Base-by-base conservation (phyloP, 2,113 vertebrate genomes). In the Lophius piscatorius region DNA sequence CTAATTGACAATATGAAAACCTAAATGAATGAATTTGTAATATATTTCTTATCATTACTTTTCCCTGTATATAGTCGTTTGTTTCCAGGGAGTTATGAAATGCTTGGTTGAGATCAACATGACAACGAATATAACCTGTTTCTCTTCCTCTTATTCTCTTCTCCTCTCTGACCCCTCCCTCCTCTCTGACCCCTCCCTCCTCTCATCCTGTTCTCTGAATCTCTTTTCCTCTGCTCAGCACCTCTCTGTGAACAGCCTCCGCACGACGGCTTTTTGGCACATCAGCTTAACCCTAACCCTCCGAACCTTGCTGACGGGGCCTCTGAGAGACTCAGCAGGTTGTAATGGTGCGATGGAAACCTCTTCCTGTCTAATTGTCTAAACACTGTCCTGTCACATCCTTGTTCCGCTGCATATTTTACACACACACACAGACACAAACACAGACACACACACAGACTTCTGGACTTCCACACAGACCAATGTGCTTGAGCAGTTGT, bases 221-320 rank as follows among this genome's bases (percentile, higher is more conserved):
- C 22, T 64, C 18, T 34, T 18, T 44, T 46, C 62, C 38, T 77
- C 49, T 60, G 14, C 51, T 63, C 71, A 55, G 42, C 65, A 39
- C 34, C 62, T 68, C 63, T 54, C 47, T 52, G 47, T 58, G 58
- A 59, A 61, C 71, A 71, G 71, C 58, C 57, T 58, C 78, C 46
- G 42, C 64, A 60, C 65, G 40, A 12, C 47, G 50, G 70, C 78
- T 76, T 81, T 84, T 84, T 84, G 66, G 74, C 66, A 76, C 77
- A 78, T 77, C 69, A 74, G 74, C 69, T 62, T 73, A 31, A 3
- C 29, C 35, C 52, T 82, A 75, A 85, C 85, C 77, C 63, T 50
- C 33, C 24, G 63, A 54, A 78, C 78, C 69, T 61, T 58, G 38
- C 70, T 58, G 64, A 68, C 62, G 71, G 68, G 61, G 69, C 74